Conservation (phyloP, 2,797 vertebrate species). For the Thamnophis elegans region DNA sequence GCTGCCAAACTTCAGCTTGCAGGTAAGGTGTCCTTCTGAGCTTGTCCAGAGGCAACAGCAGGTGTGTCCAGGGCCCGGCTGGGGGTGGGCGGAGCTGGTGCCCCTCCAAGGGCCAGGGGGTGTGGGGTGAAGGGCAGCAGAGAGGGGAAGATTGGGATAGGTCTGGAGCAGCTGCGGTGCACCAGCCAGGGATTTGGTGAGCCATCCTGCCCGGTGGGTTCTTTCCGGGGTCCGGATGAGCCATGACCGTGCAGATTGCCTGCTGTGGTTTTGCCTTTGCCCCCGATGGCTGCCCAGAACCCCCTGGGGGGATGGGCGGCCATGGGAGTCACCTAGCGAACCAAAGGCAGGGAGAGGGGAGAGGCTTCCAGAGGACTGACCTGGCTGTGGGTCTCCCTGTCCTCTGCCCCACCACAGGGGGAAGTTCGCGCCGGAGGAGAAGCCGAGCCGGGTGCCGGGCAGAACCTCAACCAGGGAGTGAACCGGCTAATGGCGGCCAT, state of each 20-base stretch:
- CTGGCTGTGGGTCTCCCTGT: background rate
- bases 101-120: background rate
- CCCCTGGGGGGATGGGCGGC: background rate
- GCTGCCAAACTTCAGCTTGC: conserved; percentile 90
- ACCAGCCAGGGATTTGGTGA: background rate
- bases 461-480: conserved; percentile 90
- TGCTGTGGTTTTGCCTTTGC: background rate
- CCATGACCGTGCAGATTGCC: background rate
- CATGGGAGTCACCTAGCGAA: no score
- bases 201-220: background rate
- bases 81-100: background rate
- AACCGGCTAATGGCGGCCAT: conserved; percentile 96
- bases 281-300: background rate
- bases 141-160: background rate
- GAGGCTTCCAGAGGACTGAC: no score
- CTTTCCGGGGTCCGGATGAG: background rate
- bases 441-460: conserved; percentile 83
- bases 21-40: conserved; percentile 74
- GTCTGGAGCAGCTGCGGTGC: background rate
- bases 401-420: conserved; percentile 65
- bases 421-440: conserved; percentile 79
- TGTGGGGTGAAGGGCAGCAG: background rate
- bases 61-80: background rate
- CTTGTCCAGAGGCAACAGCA: background rate
- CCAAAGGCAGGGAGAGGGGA: background rate